Percentiles rank a stretch among this genome's conserved stretches.
Conservation (phyloP, 2,113 vertebrate genomes). For the Pygoscelis adeliae region DNA sequence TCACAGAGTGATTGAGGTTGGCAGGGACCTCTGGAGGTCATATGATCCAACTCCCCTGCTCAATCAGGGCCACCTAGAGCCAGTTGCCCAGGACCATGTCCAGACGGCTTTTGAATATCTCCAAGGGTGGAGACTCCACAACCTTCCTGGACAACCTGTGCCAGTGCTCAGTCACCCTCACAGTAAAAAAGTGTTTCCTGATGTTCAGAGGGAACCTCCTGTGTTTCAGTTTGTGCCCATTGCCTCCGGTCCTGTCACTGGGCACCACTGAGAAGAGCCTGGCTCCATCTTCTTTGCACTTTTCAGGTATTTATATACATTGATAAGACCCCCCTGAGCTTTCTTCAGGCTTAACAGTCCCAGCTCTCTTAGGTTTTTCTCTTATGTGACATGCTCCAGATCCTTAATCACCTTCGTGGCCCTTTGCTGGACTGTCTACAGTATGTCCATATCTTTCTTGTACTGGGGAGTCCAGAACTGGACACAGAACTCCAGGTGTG, state of each 20-base stretch:
- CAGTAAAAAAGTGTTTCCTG: background rate
- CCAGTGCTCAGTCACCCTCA: background rate
- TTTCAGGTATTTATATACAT: background rate
- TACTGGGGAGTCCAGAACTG: background rate
- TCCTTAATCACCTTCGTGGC: background rate
- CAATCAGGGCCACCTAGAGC: background rate
- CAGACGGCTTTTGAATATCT: background rate
- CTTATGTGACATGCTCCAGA: background rate
- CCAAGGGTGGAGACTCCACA: background rate
- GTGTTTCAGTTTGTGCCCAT: background rate
- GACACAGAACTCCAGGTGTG: background rate
- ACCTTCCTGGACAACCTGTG: background rate
- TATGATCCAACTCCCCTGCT: background rate
- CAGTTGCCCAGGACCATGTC: background rate
- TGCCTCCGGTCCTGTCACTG: background rate
- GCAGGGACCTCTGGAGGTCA: background rate
- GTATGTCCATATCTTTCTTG: background rate
- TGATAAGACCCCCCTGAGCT: background rate
- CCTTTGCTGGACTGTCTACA: background rate
- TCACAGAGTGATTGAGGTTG: background rate
- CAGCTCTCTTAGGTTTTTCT: background rate
- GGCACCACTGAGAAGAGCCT: background rate
- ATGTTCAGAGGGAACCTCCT: background rate
- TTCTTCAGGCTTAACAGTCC: background rate
- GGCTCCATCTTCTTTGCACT: background rate